Percentiles rank a stretch among this genome's conserved stretches.
phyloP scores from a whole-genome alignment of 2,888 invertebrate genomes.

The Melinaea marsaeus region DNA sequence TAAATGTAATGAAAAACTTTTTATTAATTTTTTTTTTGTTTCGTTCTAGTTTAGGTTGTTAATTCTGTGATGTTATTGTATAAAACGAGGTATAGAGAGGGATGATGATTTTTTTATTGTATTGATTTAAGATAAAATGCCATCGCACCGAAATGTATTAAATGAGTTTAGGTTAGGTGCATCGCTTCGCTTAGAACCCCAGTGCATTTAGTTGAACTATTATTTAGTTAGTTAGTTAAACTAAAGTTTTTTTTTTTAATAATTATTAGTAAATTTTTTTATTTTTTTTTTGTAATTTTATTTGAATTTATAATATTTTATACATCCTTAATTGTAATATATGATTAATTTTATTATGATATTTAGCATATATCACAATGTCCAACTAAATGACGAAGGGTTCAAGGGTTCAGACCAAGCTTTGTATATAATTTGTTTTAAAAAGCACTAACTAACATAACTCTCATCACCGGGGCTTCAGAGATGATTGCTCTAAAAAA shows the following conservation, averaged over 20 bases:
- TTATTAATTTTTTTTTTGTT: not conserved
- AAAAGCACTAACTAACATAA: constrained; percentile 7
- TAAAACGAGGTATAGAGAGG: constrained; percentile 5
- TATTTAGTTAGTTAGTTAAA: not conserved
- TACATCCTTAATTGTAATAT: too few species aligned
- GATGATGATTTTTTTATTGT: not conserved
- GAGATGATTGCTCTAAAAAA: not conserved
- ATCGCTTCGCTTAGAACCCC: constrained; percentile 25
- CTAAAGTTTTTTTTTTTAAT: not conserved
- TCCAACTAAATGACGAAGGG: constrained; percentile 20
- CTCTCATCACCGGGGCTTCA: not conserved
- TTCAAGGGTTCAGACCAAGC: constrained; percentile 15
- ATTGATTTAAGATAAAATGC: not conserved
- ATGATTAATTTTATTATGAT: too few species aligned
- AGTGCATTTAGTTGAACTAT: constrained; percentile 22
- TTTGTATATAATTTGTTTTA: constrained; percentile 23
- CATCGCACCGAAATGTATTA: constrained; percentile 18
- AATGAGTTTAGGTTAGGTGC: constrained; percentile 20
- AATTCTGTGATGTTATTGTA: constrained; percentile 5
- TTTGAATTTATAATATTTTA: too few species aligned
- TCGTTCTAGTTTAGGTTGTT: constrained; percentile 3
- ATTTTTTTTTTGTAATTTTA: too few species aligned
- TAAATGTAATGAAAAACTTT: not conserved
- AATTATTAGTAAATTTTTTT: not conserved
- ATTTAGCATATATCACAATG: not conserved